Conservation (phyloP, 2,888 invertebrate species). For the Phytoseiulus persimilis region DNA sequence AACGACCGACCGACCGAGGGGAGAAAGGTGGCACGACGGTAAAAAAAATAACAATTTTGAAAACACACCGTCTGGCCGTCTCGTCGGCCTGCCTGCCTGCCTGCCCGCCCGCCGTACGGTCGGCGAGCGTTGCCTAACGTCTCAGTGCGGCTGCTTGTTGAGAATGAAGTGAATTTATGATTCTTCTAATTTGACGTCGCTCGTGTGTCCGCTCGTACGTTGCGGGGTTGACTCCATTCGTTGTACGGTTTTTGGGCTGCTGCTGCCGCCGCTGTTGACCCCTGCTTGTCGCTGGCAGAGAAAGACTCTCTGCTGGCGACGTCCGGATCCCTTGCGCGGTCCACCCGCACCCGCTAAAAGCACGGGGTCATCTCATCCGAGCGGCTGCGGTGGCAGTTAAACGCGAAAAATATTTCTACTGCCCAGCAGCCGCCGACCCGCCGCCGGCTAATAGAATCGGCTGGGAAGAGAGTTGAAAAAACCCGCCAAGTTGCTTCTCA, state of each 20-base stretch:
- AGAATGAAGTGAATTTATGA: background rate
- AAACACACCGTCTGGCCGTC: background rate
- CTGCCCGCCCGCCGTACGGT: no score
- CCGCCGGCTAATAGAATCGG: background rate
- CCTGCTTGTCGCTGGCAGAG: background rate
- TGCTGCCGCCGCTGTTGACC: background rate
- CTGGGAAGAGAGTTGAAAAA: background rate
- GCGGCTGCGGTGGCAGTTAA: background rate
- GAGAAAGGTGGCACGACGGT: background rate
- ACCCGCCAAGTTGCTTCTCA: background rate
- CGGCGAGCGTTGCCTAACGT: background rate
- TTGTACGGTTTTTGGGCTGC: background rate
- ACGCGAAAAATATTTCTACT: background rate
- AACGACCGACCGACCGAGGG: no score
- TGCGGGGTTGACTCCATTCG: background rate
- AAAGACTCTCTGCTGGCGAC: background rate
- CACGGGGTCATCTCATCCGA: background rate
- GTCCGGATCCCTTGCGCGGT: background rate
- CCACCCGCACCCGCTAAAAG: background rate
- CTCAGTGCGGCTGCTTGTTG: background rate
- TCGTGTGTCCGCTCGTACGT: background rate
- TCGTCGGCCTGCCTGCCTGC: no score
- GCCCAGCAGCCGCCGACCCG: background rate
- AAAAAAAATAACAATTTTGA: background rate
- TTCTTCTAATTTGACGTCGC: background rate